Conservation (phyloP, 2,888 invertebrate genomes). For the Cheilosia vernalis region DNA sequence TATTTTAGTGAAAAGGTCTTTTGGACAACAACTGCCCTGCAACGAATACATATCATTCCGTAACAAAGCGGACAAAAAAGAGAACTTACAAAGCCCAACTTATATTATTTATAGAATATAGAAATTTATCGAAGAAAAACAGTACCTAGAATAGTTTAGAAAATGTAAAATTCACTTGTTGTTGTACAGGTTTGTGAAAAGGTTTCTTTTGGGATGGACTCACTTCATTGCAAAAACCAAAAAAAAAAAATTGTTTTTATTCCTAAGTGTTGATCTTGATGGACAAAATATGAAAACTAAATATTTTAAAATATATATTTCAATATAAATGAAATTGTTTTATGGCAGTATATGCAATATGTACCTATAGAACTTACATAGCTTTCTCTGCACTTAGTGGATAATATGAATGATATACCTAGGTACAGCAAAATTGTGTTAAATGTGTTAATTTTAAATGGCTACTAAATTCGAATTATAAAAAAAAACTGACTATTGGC, state of each 20-base stretch:
- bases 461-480: constrained; percentile 49
- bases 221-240: constrained; percentile 1
- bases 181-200: constrained; percentile 38
- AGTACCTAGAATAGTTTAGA: constrained; percentile 22
- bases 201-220: constrained; percentile 36
- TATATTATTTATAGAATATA: constrained; percentile 22
- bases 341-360: constrained; percentile 20
- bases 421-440: constrained; percentile 12
- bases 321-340: constrained; percentile 19
- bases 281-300: background rate
- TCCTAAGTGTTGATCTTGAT: constrained; percentile 47
- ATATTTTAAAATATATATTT: background rate
- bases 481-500: constrained; percentile 31
- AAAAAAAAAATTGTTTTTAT: constrained; percentile 38
- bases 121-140: constrained; percentile 41
- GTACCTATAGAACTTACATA: background rate
- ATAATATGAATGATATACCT: constrained; percentile 20
- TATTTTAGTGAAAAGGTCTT: constrained; percentile 26
- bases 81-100: background rate
- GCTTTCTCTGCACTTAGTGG: background rate
- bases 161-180: constrained; percentile 35
- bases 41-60: constrained; percentile 82
- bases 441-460: constrained; percentile 51
- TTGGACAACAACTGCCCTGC: constrained; percentile 77
- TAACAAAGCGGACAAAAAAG: background rate